Base-by-base conservation (phyloP, 2,113 vertebrate genomes). In the Paedocypris sp. region DNA sequence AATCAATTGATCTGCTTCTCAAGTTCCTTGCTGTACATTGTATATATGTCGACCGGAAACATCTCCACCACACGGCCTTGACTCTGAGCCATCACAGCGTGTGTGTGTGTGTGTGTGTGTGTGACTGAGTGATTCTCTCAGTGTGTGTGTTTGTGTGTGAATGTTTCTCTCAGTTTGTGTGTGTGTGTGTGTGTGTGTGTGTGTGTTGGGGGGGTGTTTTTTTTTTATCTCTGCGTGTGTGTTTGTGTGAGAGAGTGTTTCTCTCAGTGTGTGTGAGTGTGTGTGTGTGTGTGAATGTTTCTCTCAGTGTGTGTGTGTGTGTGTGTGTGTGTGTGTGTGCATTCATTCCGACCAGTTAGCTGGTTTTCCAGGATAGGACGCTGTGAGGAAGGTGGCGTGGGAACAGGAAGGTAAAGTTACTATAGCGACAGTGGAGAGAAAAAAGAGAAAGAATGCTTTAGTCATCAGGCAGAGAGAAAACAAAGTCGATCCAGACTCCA, bases 401-500 rank as follows among this genome's bases (percentile, higher is more conserved):
- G 42, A 47, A 54, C 68, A 79, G 78, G 70, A 71, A 79, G 51
- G 68, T 74, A 74, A 70, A 2, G 91, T 95, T 89, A 87, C 86
- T 88, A 94, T 95, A 84, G 88, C 72, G 91, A 88, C 86, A 1
- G 33, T 71, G 73, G 73, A 86, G 77, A 70, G 80, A 80, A 80
- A 81, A 38, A 66, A 59, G 50, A 47, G n/a, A n/a, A n/a, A n/a
- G 51, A 70, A 52, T 6, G 36, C 57, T 59, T 43, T 43, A 38
- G 18, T 23, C 41, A 12, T 77, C 73, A 79, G 77, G 64, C 75
- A 66, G 81, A 62, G 72, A 79, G 80, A 75, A 83, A 78, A 85
- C n/a, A 83, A 88, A 90, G 85, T 90, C 87, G 87, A 91, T 90
- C 88, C 82, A 83, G 75, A 77, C 77, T 78, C 75, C 76, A 82